These are phyloP conservation scores for Pelobates cultripes DNA, from an alignment of 2,797 vertebrate genomes.

Conservation along the genomic window DNA sequence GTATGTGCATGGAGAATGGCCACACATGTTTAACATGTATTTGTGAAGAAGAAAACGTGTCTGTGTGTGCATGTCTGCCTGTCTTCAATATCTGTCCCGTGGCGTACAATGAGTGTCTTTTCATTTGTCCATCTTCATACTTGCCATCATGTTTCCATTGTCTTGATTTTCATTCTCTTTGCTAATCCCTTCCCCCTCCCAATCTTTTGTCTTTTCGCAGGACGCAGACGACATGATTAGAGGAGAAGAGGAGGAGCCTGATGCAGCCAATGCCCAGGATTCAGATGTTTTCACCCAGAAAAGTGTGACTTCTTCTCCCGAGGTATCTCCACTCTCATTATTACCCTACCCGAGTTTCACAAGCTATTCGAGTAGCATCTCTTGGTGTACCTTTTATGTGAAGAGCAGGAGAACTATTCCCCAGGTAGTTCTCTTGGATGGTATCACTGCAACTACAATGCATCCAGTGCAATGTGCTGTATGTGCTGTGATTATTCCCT, in stretches of 20 bases:
- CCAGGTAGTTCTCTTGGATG: no score
- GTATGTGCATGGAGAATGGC: no score
- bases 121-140: neutral
- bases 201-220: slow-evolving; percentile 65
- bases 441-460: no score
- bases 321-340: slow-evolving; percentile 74
- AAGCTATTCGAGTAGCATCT: no score
- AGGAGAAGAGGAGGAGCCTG: slow-evolving; percentile 83
- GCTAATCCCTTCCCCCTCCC: neutral
- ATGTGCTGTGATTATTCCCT: no score
- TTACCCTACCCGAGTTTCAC: neutral
- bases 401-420: no score
- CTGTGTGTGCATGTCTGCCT: no score
- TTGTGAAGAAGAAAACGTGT: no score
- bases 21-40: no score
- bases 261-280: slow-evolving; percentile 76
- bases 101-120: neutral
- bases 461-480: no score
- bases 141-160: neutral
- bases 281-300: slow-evolving; percentile 95
- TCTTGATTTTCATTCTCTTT: neutral
- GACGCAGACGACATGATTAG: slow-evolving; percentile 77
- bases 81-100: neutral
- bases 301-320: slow-evolving; percentile 92
- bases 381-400: no score